Evolutionary conservation across 1,140 invertebrate genomes (phyloP).

Genomic region (Drosophila simulans): DNA sequence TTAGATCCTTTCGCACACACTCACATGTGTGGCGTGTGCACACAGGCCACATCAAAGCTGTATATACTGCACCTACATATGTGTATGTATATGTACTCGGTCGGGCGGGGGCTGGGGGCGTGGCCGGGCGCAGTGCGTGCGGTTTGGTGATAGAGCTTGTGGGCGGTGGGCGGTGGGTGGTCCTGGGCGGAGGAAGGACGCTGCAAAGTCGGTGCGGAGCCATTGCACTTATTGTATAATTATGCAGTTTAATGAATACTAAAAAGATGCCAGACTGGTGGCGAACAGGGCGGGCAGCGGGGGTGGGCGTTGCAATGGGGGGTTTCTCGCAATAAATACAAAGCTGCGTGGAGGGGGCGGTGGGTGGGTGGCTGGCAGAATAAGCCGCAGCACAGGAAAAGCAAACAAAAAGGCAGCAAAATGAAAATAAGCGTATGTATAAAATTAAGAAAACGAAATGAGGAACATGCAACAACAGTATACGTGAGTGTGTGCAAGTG

Average conservation of each 20-base stretch:
- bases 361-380: background rate
- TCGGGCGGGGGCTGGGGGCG: background rate
- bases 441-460: constrained; percentile 79
- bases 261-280: constrained; percentile 58
- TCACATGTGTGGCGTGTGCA: constrained; percentile 8
- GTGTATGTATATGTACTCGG: constrained; percentile 17
- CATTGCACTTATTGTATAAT: constrained; percentile 81
- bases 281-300: background rate
- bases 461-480: constrained; percentile 35
- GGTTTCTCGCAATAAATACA: constrained; percentile 67
- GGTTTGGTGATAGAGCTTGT: background rate
- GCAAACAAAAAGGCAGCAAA: constrained; percentile 55
- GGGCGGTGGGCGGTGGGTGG: background rate
- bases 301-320: background rate
- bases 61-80: constrained; percentile 25
- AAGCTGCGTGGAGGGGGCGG: constrained; percentile 16
- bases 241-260: constrained; percentile 82
- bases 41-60: constrained; percentile 27
- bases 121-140: constrained; percentile 12
- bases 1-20: constrained; percentile 25
- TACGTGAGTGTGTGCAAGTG: constrained; percentile 22
- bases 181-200: constrained; percentile 1
- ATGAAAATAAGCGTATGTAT: constrained; percentile 74
- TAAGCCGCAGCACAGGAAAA: constrained; percentile 17
- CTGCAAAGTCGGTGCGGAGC: constrained; percentile 59